phyloP scores from a whole-genome alignment of 2,888 invertebrate species.

The Hedychridium roseum region DNA sequence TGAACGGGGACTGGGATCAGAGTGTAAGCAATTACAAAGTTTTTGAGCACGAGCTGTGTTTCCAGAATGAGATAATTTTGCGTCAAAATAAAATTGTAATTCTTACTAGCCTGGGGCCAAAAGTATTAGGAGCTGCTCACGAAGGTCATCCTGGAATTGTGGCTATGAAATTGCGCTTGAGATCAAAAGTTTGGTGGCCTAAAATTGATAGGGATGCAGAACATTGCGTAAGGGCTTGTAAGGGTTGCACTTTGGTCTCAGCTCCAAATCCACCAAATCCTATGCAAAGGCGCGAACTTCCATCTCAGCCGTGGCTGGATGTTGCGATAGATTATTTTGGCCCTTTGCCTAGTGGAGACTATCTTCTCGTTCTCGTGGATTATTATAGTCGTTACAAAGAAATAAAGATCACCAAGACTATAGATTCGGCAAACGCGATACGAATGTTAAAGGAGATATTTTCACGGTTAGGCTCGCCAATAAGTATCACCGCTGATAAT shows the following conservation, averaged over 20 bases:
- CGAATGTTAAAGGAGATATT: conserved; percentile 6
- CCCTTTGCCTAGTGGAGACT: conserved; percentile 22
- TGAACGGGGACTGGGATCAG: conserved; percentile 11
- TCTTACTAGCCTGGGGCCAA: conserved; percentile 23
- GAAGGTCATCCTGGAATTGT: conserved; percentile 46
- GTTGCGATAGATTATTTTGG: conserved; percentile 27
- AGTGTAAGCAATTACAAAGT: conserved; percentile 12
- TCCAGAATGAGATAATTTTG: conserved; percentile 11
- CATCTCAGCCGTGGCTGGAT: conserved; percentile 15
- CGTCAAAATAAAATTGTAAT: conserved; percentile 27
- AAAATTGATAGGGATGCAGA: conserved; percentile 30
- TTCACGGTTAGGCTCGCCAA: conserved; percentile 3
- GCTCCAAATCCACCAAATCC: conserved; percentile 23
- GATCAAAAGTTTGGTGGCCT: conserved; percentile 32
- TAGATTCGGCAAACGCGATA: conserved; percentile 21
- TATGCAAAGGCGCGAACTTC: conserved; percentile 17
- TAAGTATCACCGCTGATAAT: conserved; percentile 10
- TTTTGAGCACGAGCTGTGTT: conserved; percentile 46
- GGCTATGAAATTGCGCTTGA: conserved; percentile 24
- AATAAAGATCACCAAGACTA: conserved; percentile 17
- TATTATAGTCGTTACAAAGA: conserved; percentile 29
- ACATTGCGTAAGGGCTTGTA: conserved; percentile 20
- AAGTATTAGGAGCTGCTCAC: conserved; percentile 38
- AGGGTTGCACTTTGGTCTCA: conserved; percentile 27
- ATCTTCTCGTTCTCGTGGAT: conserved; percentile 21